phyloP scores from a whole-genome alignment of 1,140 invertebrate genomes.

The Eriocheir sinensis region DNA sequence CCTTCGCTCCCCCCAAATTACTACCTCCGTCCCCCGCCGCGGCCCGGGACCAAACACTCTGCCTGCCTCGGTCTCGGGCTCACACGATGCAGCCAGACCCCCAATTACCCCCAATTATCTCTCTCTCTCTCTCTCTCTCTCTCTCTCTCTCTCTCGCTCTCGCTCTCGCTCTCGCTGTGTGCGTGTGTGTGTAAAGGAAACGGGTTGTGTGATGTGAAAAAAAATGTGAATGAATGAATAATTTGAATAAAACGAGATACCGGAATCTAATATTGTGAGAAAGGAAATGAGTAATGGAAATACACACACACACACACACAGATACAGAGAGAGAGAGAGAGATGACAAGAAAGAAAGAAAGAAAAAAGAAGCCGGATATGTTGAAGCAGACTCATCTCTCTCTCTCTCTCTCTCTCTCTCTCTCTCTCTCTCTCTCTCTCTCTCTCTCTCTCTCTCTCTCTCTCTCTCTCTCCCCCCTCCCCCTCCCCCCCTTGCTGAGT shows the following conservation, averaged over 20 bases:
- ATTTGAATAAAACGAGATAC: no score
- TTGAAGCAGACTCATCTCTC: no score
- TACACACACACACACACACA: no score
- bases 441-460: not conserved
- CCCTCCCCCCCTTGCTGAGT: not conserved
- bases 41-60: not conserved
- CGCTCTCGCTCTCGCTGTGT: constrained; percentile 39
- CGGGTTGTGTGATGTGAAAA: no score
- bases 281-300: no score
- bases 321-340: no score
- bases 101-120: not conserved
- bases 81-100: not conserved
- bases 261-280: no score
- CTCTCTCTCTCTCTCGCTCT: constrained; percentile 26
- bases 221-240: no score
- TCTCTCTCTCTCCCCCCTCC: constrained; percentile 20
- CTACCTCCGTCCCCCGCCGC: not conserved
- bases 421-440: not conserved
- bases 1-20: not conserved
- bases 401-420: constrained; percentile 10
- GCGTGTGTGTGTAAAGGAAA: no score
- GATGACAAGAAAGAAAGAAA: no score
- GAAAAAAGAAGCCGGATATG: no score
- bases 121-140: not conserved
- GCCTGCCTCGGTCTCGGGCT: not conserved